These are phyloP conservation scores for Dendrocopos noguchii DNA, from an alignment of 2,113 vertebrate species.

Conservation along the genomic window DNA sequence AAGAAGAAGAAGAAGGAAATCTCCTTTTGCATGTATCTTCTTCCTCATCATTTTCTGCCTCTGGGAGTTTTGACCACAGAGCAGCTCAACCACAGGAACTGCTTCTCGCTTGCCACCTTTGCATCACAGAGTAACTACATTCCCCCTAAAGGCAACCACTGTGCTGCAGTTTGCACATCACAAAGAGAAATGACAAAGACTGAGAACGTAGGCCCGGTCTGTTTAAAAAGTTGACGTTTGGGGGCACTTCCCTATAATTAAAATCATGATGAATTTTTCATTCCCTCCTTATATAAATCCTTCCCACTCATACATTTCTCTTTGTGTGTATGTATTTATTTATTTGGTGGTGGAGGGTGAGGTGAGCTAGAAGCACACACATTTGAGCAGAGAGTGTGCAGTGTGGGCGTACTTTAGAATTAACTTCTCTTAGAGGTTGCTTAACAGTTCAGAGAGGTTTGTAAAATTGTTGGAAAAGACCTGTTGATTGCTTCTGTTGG, in stretches of 20 bases:
- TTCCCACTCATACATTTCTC: neutral
- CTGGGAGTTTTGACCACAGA: neutral
- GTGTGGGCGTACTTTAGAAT: conserved; percentile 2
- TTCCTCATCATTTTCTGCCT: neutral
- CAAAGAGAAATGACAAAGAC: rapidly evolving
- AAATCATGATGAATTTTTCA: neutral
- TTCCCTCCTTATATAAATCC: neutral
- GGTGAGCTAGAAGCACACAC: neutral
- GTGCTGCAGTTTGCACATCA: neutral
- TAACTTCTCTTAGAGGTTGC: neutral
- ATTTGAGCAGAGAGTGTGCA: neutral
- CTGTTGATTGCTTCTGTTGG: conserved; percentile 45
- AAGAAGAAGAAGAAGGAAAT: neutral
- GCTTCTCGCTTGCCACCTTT: neutral
- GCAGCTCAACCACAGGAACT: neutral
- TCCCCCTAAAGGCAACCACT: neutral
- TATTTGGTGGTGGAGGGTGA: neutral
- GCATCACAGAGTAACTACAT: neutral
- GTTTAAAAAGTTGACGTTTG: neutral
- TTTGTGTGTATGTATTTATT: neutral
- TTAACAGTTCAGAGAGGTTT: neutral
- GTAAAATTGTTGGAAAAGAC: conserved; percentile 25
- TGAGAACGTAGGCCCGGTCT: neutral
- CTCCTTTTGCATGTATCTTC: neutral
- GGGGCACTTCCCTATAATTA: neutral